Conservation (phyloP, 2,888 invertebrate genomes). For the Acleris holmiana region DNA sequence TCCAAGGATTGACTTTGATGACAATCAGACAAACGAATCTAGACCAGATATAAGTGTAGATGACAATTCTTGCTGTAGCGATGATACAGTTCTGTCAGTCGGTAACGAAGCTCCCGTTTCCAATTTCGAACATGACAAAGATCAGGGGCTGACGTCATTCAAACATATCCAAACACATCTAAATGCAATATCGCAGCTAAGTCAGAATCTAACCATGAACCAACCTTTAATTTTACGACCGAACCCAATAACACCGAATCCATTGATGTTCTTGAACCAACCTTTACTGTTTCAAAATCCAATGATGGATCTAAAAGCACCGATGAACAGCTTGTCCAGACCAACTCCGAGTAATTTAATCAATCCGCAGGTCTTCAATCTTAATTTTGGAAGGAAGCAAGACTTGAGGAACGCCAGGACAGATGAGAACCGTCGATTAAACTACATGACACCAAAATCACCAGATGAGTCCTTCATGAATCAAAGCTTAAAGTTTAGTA, state of each 20-base stretch:
- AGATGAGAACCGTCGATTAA: slow-evolving; percentile 66
- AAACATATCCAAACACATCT: slow-evolving; percentile 88
- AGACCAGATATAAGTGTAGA: slow-evolving; percentile 77
- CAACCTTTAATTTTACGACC: slow-evolving; percentile 75
- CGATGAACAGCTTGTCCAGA: slow-evolving; percentile 57
- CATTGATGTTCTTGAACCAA: slow-evolving; percentile 78
- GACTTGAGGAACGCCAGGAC: slow-evolving; percentile 57
- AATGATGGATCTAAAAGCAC: slow-evolving; percentile 67
- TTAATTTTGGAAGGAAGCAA: slow-evolving; percentile 65
- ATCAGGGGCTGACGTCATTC: slow-evolving; percentile 81
- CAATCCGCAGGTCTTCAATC: slow-evolving; percentile 62
- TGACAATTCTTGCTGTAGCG: slow-evolving; percentile 88
- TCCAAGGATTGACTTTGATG: slow-evolving; percentile 66
- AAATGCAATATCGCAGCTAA: slow-evolving; percentile 88
- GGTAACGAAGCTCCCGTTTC: slow-evolving; percentile 89
- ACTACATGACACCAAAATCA: slow-evolving; percentile 64
- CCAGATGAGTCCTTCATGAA: slow-evolving; percentile 76
- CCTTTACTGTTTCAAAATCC: slow-evolving; percentile 75
- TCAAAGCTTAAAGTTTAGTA: slow-evolving; percentile 90
- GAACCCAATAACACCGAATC: slow-evolving; percentile 79
- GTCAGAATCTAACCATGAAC: slow-evolving; percentile 74
- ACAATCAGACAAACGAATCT: slow-evolving; percentile 53
- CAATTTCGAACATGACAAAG: slow-evolving; percentile 57
- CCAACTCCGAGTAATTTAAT: slow-evolving; percentile 63
- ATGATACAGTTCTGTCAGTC: slow-evolving; percentile 92